phyloP scores from a whole-genome alignment of 2,888 invertebrate genomes.

The Corythucha ciliata region DNA sequence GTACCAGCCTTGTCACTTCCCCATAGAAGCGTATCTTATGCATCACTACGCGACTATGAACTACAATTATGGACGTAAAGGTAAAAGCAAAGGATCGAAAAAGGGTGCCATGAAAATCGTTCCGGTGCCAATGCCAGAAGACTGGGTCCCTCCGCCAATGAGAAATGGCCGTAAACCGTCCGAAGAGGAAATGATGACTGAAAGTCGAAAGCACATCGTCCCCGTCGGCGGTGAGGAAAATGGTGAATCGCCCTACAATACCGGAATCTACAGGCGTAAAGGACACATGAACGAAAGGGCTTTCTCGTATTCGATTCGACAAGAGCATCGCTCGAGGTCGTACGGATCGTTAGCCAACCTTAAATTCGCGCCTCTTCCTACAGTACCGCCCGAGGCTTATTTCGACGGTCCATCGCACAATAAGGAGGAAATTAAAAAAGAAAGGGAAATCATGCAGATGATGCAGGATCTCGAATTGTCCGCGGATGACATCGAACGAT shows the following conservation, averaged over 20 bases:
- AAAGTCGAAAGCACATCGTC: neutral
- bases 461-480: conserved; percentile 80
- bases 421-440: conserved; percentile 70
- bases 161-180: conserved; percentile 41
- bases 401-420: conserved; percentile 19
- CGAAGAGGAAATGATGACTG: conserved; percentile 18
- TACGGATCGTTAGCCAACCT: conserved; percentile 86
- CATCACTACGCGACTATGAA: conserved; percentile 49
- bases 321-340: conserved; percentile 85
- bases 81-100: conserved; percentile 22
- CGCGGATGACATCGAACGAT: conserved; percentile 62
- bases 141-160: conserved; percentile 37
- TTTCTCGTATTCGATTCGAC: conserved; percentile 86
- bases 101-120: conserved; percentile 6
- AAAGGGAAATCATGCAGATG: conserved; percentile 85
- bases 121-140: conserved; percentile 28
- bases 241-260: conserved; percentile 55
- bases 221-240: conserved; percentile 34
- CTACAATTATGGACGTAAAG: conserved; percentile 37
- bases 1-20: conserved; percentile 52
- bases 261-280: conserved; percentile 81
- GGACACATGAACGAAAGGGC: conserved; percentile 88
- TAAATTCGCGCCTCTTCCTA: conserved; percentile 68
- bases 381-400: conserved; percentile 34
- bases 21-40: conserved; percentile 51